A percentile compares a stretch with the other conserved stretches of the same genome.
Conservation (phyloP, 2,888 invertebrate genomes). For the Sepioteuthis lessoniana region DNA sequence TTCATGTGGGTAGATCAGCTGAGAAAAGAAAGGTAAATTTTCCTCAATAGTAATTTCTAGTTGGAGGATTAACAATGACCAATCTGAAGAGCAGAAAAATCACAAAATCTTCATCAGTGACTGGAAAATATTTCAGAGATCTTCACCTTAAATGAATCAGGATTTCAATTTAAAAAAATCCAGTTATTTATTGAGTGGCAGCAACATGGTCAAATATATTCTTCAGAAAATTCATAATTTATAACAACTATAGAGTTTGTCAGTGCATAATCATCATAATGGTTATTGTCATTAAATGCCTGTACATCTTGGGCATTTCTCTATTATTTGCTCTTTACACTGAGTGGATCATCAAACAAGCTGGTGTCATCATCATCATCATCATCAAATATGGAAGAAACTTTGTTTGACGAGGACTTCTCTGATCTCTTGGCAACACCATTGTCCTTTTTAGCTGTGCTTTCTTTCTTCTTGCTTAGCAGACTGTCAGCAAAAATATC, state of each 20-base stretch:
- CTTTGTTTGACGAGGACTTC: background rate
- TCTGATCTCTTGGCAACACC: background rate
- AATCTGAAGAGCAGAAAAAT: conserved; percentile 20
- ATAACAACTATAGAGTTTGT: background rate
- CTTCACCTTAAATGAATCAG: background rate
- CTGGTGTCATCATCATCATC: background rate
- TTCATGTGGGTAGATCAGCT: background rate
- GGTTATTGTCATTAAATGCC: background rate
- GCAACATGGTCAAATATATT: background rate
- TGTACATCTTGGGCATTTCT: background rate
- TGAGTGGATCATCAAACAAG: conserved; percentile 33
- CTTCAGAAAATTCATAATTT: background rate
- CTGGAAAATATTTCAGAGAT: background rate
- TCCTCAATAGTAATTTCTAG: no score
- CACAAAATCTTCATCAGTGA: background rate
- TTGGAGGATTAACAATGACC: background rate
- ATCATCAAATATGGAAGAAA: background rate
- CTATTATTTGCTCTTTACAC: conserved; percentile 14
- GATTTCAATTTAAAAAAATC: background rate
- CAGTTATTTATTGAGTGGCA: background rate
- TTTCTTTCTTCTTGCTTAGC: background rate
- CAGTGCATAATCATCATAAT: background rate
- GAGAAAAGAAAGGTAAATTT: background rate
- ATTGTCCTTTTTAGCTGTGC: background rate
- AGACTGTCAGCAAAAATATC: conserved; percentile 21